phyloP scores from a whole-genome alignment of 1,140 invertebrate genomes.

The Phocides pigmalion region DNA sequence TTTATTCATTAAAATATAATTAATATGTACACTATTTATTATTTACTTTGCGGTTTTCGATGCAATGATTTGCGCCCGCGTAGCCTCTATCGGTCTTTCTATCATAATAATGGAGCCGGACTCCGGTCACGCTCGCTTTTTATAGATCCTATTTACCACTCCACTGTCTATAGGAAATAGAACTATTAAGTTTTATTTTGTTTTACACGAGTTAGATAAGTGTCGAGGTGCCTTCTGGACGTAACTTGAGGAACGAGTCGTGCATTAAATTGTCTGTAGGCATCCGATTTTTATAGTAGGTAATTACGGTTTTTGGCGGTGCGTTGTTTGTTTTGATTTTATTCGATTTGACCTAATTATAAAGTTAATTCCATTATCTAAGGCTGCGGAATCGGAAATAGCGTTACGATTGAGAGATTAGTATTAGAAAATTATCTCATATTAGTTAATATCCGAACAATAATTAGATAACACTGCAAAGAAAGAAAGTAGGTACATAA shows the following conservation, averaged over 20 bases:
- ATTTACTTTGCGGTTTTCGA: slow-evolving; percentile 1
- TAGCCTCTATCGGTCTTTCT: slow-evolving; percentile 38
- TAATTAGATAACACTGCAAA: slow-evolving; percentile 10
- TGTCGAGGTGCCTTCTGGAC: slow-evolving; percentile 46
- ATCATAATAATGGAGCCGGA: slow-evolving; percentile 61
- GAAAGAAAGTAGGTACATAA: slow-evolving; percentile 15
- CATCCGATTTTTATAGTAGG: slow-evolving; percentile 8
- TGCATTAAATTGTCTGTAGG: slow-evolving; percentile 55
- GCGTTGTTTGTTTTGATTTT: background rate
- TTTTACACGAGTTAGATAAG: slow-evolving; percentile 70
- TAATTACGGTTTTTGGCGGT: background rate
- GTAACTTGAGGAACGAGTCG: slow-evolving; percentile 53
- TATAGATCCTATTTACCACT: slow-evolving; percentile 66
- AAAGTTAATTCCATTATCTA: background rate
- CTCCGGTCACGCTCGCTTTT: slow-evolving; percentile 56
- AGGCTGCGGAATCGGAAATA: too few species aligned
- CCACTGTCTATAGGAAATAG: slow-evolving; percentile 59
- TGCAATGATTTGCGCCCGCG: slow-evolving; percentile 43
- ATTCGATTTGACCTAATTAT: slow-evolving; percentile 3
- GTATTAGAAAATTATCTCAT: too few species aligned
- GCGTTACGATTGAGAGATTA: too few species aligned
- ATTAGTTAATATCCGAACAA: too few species aligned
- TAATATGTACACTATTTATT: slow-evolving; percentile 33
- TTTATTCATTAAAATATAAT: slow-evolving; percentile 8
- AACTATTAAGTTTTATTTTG: slow-evolving; percentile 59